These are phyloP conservation scores for Asteroscopus sphinx DNA, from an alignment of 2,888 invertebrate genomes.

Conservation along the genomic window DNA sequence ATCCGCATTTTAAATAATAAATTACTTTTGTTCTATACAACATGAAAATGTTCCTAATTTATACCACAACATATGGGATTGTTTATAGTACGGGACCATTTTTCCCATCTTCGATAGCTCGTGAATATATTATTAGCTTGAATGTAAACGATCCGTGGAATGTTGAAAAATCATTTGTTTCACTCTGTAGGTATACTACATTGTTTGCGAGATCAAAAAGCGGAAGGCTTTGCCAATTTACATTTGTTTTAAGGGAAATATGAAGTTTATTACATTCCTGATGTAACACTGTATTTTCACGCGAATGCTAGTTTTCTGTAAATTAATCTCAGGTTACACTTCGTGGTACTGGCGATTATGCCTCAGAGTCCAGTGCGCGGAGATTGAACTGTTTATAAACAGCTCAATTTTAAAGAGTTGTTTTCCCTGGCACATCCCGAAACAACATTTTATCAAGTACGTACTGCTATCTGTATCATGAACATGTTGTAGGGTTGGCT, in stretches of 20 bases:
- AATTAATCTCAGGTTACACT: no score
- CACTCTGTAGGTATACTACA: slow-evolving; percentile 1
- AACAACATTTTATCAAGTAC: no score
- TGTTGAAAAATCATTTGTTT: slow-evolving; percentile 39
- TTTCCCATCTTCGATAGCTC: slow-evolving; percentile 33
- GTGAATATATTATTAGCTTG: slow-evolving; percentile 35
- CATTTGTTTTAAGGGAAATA: background rate
- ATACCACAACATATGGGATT: slow-evolving; percentile 10
- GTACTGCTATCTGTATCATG: no score
- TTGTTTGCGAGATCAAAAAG: background rate
- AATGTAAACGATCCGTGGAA: slow-evolving; percentile 37
- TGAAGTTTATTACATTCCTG: slow-evolving; percentile 8
- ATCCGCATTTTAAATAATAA: slow-evolving; percentile 13
- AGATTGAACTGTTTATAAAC: slow-evolving; percentile 3
- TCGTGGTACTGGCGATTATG: background rate
- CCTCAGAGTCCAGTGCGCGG: background rate
- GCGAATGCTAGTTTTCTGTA: background rate
- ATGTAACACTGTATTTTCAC: background rate
- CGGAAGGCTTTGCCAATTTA: slow-evolving; percentile 7
- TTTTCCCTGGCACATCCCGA: background rate
- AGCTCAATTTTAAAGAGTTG: no score
- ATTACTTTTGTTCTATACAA: slow-evolving; percentile 13
- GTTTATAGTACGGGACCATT: slow-evolving; percentile 43
- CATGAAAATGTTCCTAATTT: slow-evolving; percentile 31
- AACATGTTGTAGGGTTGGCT: no score